Conservation (phyloP, 2,888 invertebrate genomes). For the Chrysolina oricalcia region DNA sequence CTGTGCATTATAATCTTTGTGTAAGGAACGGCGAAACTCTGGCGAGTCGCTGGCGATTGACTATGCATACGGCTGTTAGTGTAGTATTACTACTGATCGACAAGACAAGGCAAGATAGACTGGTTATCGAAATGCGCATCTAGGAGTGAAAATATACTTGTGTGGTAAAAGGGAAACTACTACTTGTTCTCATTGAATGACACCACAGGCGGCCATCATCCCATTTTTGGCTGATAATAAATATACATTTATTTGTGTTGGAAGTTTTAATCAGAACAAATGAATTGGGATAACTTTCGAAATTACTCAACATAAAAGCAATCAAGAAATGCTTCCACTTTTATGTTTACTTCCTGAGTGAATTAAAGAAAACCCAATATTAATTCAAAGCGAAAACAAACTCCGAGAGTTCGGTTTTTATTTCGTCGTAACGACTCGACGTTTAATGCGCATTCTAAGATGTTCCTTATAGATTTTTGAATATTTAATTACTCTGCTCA, state of each 20-base stretch:
- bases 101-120: too few relatives aligned
- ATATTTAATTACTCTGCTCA: not conserved
- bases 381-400: not conserved
- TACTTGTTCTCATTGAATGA: too few relatives aligned
- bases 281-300: not conserved
- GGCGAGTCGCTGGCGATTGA: too few relatives aligned
- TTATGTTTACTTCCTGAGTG: not conserved
- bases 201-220: too few relatives aligned
- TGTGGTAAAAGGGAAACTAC: too few relatives aligned
- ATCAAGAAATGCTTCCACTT: not conserved
- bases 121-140: too few relatives aligned
- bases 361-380: not conserved
- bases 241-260: not conserved
- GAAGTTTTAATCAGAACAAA: not conserved
- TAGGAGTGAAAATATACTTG: too few relatives aligned
- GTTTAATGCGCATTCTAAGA: conserved; percentile 1
- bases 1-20: too few relatives aligned
- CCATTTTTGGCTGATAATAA: too few relatives aligned
- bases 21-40: too few relatives aligned
- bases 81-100: too few relatives aligned
- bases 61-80: too few relatives aligned
- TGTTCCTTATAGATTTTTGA: not conserved
- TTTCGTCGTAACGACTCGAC: not conserved
- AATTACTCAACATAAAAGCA: not conserved
- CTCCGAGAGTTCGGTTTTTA: not conserved